These are phyloP conservation scores for Drosophila miranda DNA, from an alignment of 1,140 invertebrate species.

Conservation along the genomic window DNA sequence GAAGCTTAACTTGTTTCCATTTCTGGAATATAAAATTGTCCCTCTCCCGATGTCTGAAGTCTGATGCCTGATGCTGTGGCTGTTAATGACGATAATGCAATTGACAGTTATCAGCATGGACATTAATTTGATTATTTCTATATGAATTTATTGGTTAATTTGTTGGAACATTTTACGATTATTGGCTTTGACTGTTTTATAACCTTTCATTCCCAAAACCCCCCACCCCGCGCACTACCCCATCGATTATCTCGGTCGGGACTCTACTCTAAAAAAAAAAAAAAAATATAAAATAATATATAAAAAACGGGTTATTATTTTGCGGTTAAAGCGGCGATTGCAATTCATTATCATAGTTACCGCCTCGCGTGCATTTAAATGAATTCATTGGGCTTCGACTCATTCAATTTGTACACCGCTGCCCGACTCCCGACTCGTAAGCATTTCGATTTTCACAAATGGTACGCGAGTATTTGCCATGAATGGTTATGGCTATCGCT, in stretches of 20 bases:
- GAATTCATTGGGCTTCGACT: slow-evolving; percentile 72
- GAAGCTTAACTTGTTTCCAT: slow-evolving; percentile 16
- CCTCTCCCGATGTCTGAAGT: neutral
- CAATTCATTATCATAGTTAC: slow-evolving; percentile 76
- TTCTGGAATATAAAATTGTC: neutral
- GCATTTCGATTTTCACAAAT: slow-evolving; percentile 62
- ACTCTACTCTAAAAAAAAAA: slow-evolving; percentile 35
- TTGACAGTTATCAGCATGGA: slow-evolving; percentile 70
- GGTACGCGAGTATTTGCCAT: slow-evolving; percentile 25
- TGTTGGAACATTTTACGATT: slow-evolving; percentile 75
- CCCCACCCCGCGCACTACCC: neutral
- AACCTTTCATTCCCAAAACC: neutral
- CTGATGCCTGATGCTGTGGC: neutral
- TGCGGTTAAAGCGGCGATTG: slow-evolving; percentile 70
- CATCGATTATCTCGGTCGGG: slow-evolving; percentile 58
- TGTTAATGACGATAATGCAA: slow-evolving; percentile 44
- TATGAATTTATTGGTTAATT: slow-evolving; percentile 81
- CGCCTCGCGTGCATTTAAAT: slow-evolving; percentile 77
- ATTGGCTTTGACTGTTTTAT: slow-evolving; percentile 65
- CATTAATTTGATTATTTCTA: slow-evolving; percentile 79
- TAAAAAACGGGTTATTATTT: slow-evolving; percentile 75
- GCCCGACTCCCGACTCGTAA: slow-evolving; percentile 25
- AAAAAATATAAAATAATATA: too few relatives aligned
- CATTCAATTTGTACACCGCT: slow-evolving; percentile 65
- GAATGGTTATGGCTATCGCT: slow-evolving; percentile 34